Base-by-base conservation (phyloP, 2,113 vertebrate species). In the Eulemur rufifrons region DNA sequence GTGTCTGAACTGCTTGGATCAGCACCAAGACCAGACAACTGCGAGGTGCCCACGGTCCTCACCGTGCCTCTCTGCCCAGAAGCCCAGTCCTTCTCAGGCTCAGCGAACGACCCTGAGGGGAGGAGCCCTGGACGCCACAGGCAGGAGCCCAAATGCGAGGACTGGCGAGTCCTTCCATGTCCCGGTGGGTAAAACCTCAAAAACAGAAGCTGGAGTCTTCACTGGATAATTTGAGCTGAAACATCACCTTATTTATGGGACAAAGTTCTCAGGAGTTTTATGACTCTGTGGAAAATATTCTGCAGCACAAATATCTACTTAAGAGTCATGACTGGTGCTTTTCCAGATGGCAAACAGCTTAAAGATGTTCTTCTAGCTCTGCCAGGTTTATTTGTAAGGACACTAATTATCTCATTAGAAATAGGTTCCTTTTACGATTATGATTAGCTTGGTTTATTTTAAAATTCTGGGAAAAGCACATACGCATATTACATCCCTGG, bases 311-410 rank as follows among this genome's bases (percentile, higher is more conserved):
- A 89, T 59, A 21, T 3, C 37, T 59, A 84, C 32, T 69, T 15
- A 81, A 86, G 88, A 88, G 27, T 66, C 25, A 17, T 23, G 78
- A 56, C 50, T 15, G 37, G 45, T 56, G 63, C 14, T 52, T 91
- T 84, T 66, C 95, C 89, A 80, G 85, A 63, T 77, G 66, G 91
- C 69, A 20, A 94, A 92, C 23, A 52, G 85, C 74, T 97, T 92
- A 64, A 73, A 96, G 84, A 82, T 13, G n/a, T 37, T 50, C 59
- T 77, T 92, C 80, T 12, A 10, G 45, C 80, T 80, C 84, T 91
- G 83, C 89, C 90, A 89, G 68, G 42, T 50, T 84, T 92, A 94
- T 59, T 32, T 89, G 81, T 64, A 74, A 96, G 85, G 64, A 93
- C 39, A 71, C 66, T 91, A 71, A 88, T 86, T 76, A 88, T 52